Evolutionary conservation across 2,797 vertebrate species (phyloP).

Genomic region (Microctenopoma steveboyesi): DNA sequence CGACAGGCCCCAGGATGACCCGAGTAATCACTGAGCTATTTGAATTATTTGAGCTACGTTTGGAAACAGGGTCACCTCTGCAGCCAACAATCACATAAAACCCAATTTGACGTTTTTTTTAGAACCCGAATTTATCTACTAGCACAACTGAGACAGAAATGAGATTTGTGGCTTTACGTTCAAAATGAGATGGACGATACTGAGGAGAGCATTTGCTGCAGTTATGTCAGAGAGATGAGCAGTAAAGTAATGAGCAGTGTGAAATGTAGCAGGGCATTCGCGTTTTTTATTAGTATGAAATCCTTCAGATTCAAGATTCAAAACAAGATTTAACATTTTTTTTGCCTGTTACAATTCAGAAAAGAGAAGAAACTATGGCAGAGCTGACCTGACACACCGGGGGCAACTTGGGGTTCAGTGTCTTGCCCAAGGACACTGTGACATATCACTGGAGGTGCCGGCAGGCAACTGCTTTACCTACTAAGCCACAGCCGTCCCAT

Average conservation of each 20-base stretch:
- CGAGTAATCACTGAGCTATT: conserved; percentile 40
- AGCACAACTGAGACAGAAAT: conserved; percentile 27
- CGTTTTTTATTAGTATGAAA: too few species aligned
- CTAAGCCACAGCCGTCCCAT: too few species aligned
- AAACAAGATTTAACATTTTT: too few species aligned
- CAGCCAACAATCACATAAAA: conserved; percentile 28
- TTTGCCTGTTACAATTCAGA: too few species aligned
- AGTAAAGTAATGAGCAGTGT: neutral
- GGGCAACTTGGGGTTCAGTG: too few species aligned
- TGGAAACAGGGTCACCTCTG: conserved; percentile 55
- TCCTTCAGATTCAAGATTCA: too few species aligned
- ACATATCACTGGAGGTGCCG: too few species aligned
- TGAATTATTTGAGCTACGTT: conserved; percentile 55
- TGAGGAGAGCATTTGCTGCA: neutral
- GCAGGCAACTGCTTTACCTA: too few species aligned
- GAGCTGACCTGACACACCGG: too few species aligned
- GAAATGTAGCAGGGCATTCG: neutral
- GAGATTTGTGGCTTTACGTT: conserved; percentile 28
- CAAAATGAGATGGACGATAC: neutral
- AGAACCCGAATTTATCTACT: conserved; percentile 19
- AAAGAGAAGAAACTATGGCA: too few species aligned
- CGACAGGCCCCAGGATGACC: conserved; percentile 39
- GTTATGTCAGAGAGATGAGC: neutral
- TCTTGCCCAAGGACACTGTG: too few species aligned
- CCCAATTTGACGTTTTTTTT: conserved; percentile 8